Evolutionary conservation across 2,888 invertebrate species (phyloP), one percentile per base, ranked within the genome.

Genomic region (Athetis lepigone): DNA sequence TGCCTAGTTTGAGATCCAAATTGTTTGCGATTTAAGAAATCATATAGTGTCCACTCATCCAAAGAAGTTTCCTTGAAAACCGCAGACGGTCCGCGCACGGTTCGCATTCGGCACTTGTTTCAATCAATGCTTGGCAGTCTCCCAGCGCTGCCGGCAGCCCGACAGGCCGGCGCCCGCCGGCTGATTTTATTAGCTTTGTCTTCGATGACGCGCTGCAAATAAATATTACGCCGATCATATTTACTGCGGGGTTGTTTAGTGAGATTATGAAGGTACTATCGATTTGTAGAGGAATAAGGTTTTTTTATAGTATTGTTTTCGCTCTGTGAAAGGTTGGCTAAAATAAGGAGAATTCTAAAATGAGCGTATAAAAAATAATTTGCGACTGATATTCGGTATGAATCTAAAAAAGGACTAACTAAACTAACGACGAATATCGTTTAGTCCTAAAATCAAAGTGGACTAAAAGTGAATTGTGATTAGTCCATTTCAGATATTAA

Each of bases 41-140:
- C 11, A 33, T 13, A 13, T 33, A 9, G 11, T 33, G 13, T 33
- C 29, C 9, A 42, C 42, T 37, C 39, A 66, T 16, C 9, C 43
- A 6, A n/a, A n/a, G 42, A 63, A 49, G 37, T 49, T 33, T 36
- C 47, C 70, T 49, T 37, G 29, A 42, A 60, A 29, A 9, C 46
- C 40, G 27, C 55, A 52, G 45, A 33, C 19, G 40, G 42, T 27
- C 33, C 49, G 65, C 19, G 40, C 23, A 21, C 45, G 8, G 13
- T n/a, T 40, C 33, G 47, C 51, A 23, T 49, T 61, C 49, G 49
- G 49, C 37, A 46, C 55, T 70, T 57, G 60, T 66, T 70, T 52
- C 89, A 89, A 90, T 91, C 89, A 90, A 90, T 88, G 79, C 79
- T 85, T 91, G 91, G 91, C 91, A 90, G 66, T 64, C 76, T 62